These are phyloP conservation scores for Phrynocephalus vlangalii DNA, from an alignment of 2,797 vertebrate genomes.

Conservation along the genomic window DNA sequence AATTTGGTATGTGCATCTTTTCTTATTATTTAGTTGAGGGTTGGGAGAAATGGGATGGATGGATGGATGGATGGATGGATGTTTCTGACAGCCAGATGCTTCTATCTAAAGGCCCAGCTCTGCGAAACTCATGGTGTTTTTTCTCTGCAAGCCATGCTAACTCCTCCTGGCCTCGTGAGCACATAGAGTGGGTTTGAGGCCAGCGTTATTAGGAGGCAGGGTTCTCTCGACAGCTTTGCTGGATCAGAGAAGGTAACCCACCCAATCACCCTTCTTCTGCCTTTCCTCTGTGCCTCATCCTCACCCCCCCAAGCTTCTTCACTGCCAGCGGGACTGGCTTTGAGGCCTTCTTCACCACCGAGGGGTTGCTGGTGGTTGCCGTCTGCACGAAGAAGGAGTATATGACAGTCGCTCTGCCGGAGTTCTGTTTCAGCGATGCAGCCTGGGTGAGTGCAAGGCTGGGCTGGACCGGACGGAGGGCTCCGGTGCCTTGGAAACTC, in stretches of 20 bases:
- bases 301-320: slow-evolving; percentile 85
- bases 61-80: too few species aligned
- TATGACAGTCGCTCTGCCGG: slow-evolving; percentile 88
- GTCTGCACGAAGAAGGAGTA: slow-evolving; percentile 98
- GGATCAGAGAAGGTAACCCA: background rate
- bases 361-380: slow-evolving; percentile 92
- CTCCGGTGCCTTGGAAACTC: too few species aligned
- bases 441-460: slow-evolving; percentile 85
- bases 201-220: background rate
- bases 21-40: too few species aligned
- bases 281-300: background rate
- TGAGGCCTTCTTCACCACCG: slow-evolving; percentile 93
- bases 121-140: too few species aligned
- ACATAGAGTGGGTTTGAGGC: background rate
- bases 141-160: too few species aligned
- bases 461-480: background rate
- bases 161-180: background rate
- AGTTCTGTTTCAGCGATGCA: slow-evolving; percentile 86
- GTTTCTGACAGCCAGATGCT: too few species aligned
- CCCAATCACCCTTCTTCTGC: too few species aligned
- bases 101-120: too few species aligned
- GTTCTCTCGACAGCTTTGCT: too few species aligned
- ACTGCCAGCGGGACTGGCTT: slow-evolving; percentile 91
- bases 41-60: too few species aligned
- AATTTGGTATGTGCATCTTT: too few species aligned